Percentiles rank a stretch among this genome's conserved stretches.
Evolutionary conservation across 2,888 invertebrate genomes (phyloP).

Genomic region (Polylopha cassiicola): DNA sequence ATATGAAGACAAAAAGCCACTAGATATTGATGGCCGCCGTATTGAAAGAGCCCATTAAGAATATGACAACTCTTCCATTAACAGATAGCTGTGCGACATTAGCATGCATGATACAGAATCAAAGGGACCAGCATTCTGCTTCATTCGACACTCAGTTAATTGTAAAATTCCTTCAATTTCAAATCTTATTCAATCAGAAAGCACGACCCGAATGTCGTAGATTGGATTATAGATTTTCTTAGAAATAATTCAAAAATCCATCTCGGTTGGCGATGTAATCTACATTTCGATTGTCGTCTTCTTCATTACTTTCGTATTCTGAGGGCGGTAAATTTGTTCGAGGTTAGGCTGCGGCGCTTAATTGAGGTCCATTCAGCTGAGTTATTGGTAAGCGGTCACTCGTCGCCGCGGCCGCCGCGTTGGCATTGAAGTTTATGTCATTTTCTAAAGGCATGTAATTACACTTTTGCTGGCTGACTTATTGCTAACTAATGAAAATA

Average conservation of each 20-base stretch:
- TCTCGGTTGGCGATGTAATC: constrained; percentile 45
- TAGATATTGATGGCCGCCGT: constrained; percentile 41
- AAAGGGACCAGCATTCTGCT: too few species aligned
- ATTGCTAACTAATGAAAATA: constrained; percentile 5
- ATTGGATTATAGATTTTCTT: constrained; percentile 38
- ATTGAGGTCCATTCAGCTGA: constrained; percentile 62
- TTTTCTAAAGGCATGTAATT: constrained; percentile 30
- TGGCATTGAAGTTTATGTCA: constrained; percentile 38
- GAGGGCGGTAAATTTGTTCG: constrained; percentile 46
- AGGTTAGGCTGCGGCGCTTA: constrained; percentile 47
- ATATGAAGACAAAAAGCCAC: constrained; percentile 52
- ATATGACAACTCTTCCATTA: constrained; percentile 28
- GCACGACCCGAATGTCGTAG: constrained; percentile 44
- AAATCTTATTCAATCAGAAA: constrained; percentile 34
- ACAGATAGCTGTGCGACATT: constrained; percentile 14
- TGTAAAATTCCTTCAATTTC: constrained; percentile 29
- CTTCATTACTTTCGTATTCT: constrained; percentile 46
- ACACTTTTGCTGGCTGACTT: constrained; percentile 31
- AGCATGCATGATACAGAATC: not conserved
- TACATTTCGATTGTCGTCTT: constrained; percentile 51
- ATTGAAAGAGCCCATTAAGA: constrained; percentile 37
- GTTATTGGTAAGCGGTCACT: constrained; percentile 58
- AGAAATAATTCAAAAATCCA: constrained; percentile 45
- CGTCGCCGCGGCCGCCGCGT: constrained; percentile 33
- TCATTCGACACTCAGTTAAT: too few species aligned